phyloP scores from a whole-genome alignment of 2,888 invertebrate species.

The Agonopterix alstromeriana region DNA sequence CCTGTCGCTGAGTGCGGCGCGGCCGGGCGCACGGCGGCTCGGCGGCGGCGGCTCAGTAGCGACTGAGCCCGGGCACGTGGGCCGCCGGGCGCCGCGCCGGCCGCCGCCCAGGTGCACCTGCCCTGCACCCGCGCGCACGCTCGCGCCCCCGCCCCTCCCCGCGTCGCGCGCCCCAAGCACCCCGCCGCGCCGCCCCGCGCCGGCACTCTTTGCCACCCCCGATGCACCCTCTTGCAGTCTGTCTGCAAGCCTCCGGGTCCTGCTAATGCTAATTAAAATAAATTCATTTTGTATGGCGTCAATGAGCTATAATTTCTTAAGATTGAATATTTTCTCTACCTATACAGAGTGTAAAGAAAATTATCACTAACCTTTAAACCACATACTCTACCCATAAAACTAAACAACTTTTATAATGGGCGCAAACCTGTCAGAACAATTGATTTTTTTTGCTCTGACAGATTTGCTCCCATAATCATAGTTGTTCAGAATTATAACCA shows the following conservation, averaged over 20 bases:
- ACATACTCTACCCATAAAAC: too few species aligned
- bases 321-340: too few species aligned
- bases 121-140: constrained; percentile 32
- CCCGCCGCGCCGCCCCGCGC: constrained; percentile 3
- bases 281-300: neutral
- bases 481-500: too few species aligned
- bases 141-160: constrained; percentile 12
- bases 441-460: too few species aligned
- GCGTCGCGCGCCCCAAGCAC: constrained; percentile 16
- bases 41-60: constrained; percentile 40
- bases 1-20: constrained; percentile 47
- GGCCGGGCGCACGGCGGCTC: constrained; percentile 26
- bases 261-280: constrained; percentile 4
- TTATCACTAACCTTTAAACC: too few species aligned
- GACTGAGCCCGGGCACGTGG: constrained; percentile 68
- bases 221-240: constrained; percentile 17
- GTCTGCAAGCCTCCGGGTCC: neutral
- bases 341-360: too few species aligned
- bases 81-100: constrained; percentile 33
- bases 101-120: constrained; percentile 69
- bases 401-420: too few species aligned
- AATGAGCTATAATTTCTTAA: too few species aligned
- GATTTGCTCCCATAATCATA: too few species aligned
- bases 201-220: constrained; percentile 1
- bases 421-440: too few species aligned